These are phyloP conservation scores for Sminthopsis crassicaudata DNA, from an alignment of 2,113 vertebrate species.

Conservation along the genomic window DNA sequence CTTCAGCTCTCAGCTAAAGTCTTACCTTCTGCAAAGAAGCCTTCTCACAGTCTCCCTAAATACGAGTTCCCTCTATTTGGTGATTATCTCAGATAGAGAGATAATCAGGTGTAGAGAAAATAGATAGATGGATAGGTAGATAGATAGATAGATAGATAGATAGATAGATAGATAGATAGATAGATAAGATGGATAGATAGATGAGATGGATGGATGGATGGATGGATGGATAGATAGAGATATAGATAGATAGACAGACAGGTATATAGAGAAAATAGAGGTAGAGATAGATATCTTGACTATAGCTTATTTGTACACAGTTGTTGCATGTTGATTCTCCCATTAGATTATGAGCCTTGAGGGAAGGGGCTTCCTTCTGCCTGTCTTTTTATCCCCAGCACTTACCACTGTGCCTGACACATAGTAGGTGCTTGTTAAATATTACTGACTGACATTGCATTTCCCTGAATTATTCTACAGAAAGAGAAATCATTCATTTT, in stretches of 20 bases:
- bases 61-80: not conserved
- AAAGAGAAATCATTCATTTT: not conserved
- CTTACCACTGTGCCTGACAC: not conserved
- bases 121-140: no score
- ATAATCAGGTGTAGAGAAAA: no score
- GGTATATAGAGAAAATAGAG: no score
- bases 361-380: not conserved
- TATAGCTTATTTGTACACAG: not conserved
- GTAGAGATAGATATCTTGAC: not conserved
- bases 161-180: no score
- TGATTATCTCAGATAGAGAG: not conserved
- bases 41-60: not conserved
- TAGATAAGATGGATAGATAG: no score
- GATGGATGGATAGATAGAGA: no score
- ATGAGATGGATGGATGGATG: no score
- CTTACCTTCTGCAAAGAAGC: not conserved
- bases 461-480: not conserved
- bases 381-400: not conserved
- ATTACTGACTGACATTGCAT: not conserved
- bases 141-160: no score
- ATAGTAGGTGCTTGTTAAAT: not conserved
- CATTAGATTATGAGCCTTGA: not conserved
- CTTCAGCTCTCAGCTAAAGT: not conserved
- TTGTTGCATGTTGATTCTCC: not conserved
- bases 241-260: no score